Base-by-base conservation (phyloP, 2,113 vertebrate genomes). In the Fukomys damarensis region DNA sequence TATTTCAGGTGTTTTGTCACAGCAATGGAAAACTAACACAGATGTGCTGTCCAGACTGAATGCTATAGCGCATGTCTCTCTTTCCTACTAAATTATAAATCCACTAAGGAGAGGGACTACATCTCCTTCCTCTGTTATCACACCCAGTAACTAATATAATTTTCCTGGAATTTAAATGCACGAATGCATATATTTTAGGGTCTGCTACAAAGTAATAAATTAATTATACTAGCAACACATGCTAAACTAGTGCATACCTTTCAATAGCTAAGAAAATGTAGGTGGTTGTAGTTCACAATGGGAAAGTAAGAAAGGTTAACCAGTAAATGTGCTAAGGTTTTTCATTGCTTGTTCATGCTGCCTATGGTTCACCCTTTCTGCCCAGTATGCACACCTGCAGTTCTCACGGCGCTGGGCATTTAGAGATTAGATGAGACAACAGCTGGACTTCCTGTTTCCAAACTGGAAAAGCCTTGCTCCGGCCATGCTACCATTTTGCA, bases 111-210 rank as follows among this genome's bases (percentile, higher is more conserved):
- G 19, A 22, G 54, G 26, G 52, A 32, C 24, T 56, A 80, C 19
- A 0, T 79, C 43, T 56, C 46, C 41, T 35, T 49, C 59, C 38
- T 83, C 30, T 79, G 68, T 82, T 80, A 30, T 79, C 26, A 74
- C 43, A 82, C 52, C 30, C 41, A 28, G 46, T 87, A 41, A 56
- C 58, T 81, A 93, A 52, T 7, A 7, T 46, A 58, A 61, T 82
- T 88, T 90, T 85, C n/a, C 70, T 81, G 80, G 10, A 87, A 74
- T n/a, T 76, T 13, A 97, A 77, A 90, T 65, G 17, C 4, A 90
- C 24, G 16, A 66, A 61, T 14, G 32, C 61, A 63, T 59, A 35
- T 56, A 46, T 58, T 13, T 38, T 43, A 68, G 14, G 17, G 54
- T 84, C 68, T 59, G 65, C 26, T 38, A 8, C n/a, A 72, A 92